Evolutionary conservation across 2,797 vertebrate species (phyloP).

Genomic region (Esox lucius): DNA sequence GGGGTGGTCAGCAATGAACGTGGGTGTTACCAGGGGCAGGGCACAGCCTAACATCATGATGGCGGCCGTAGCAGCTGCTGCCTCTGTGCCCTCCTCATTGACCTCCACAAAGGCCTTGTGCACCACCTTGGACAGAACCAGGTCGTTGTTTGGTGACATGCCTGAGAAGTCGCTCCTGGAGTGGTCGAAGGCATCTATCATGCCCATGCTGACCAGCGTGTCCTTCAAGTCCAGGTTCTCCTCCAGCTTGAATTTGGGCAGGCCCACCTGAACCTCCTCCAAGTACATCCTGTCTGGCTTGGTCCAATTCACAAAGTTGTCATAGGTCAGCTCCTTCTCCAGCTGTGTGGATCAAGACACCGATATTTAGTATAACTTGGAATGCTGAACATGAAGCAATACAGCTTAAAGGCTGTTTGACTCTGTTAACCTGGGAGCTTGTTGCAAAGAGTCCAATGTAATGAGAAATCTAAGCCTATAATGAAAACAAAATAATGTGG

Average conservation of each 20-base stretch:
- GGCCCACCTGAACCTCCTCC: conserved; percentile 67
- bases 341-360: conserved; percentile 67
- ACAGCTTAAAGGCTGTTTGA: too few relatives aligned
- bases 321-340: conserved; percentile 79
- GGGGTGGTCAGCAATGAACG: conserved; percentile 81
- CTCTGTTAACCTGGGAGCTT: too few relatives aligned
- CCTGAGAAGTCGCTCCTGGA: conserved; percentile 81
- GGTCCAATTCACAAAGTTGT: conserved; percentile 83
- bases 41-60: conserved; percentile 63
- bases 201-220: conserved; percentile 81
- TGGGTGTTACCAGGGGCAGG: accelerated
- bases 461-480: too few relatives aligned
- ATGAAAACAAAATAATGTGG: too few relatives aligned
- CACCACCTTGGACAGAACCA: conserved; percentile 81
- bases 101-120: conserved; percentile 90
- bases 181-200: conserved; percentile 80
- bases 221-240: conserved; percentile 79
- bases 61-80: conserved; percentile 75
- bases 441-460: too few relatives aligned
- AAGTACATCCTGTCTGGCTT: conserved; percentile 76
- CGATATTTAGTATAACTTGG: too few relatives aligned
- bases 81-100: conserved; percentile 89
- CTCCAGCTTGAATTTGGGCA: conserved; percentile 87
- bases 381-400: too few relatives aligned
- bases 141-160: conserved; percentile 75